These are phyloP conservation scores for Poeciliopsis occidentalis DNA, from an alignment of 2,113 vertebrate species.

Conservation along the genomic window DNA sequence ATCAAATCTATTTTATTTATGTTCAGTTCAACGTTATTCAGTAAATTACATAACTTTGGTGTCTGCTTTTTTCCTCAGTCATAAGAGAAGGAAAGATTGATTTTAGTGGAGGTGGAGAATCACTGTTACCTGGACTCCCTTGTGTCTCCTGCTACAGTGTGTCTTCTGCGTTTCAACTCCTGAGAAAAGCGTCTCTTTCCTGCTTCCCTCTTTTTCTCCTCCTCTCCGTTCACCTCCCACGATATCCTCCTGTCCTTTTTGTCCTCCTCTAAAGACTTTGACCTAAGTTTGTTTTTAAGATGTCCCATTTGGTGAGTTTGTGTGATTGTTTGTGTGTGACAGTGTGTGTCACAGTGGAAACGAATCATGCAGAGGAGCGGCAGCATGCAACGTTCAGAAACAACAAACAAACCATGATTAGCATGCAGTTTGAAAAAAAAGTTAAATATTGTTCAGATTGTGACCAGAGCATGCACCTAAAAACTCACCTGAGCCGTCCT, in stretches of 20 bases:
- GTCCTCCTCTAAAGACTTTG: slow-evolving; percentile 82
- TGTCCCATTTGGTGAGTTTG: slow-evolving; percentile 4
- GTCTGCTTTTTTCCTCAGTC: background rate
- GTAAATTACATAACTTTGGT: background rate
- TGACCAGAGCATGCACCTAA: accelerated
- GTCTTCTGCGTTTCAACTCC: slow-evolving; percentile 78
- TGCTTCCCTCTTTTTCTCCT: slow-evolving; percentile 63
- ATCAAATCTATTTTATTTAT: background rate
- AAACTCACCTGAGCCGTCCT: slow-evolving; percentile 91
- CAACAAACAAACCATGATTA: slow-evolving; percentile 26
- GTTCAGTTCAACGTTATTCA: background rate
- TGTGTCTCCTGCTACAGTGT: slow-evolving; percentile 78
- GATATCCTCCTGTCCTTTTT: slow-evolving; percentile 80
- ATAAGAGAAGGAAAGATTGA: background rate
- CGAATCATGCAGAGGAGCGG: slow-evolving; percentile 31
- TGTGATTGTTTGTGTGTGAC: slow-evolving; percentile 12
- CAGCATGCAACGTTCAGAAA: slow-evolving; percentile 62
- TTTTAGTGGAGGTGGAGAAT: background rate
- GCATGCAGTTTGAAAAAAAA: slow-evolving; percentile 21
- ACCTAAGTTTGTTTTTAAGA: slow-evolving; percentile 54
- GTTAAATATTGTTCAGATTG: background rate
- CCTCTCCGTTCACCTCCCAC: slow-evolving; percentile 72
- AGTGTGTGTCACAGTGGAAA: background rate
- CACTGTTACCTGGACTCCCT: slow-evolving; percentile 74
- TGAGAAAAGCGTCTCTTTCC: slow-evolving; percentile 70